These are phyloP conservation scores for Ctenomys sociabilis DNA, from an alignment of 2,113 vertebrate species.

Conservation along the genomic window DNA sequence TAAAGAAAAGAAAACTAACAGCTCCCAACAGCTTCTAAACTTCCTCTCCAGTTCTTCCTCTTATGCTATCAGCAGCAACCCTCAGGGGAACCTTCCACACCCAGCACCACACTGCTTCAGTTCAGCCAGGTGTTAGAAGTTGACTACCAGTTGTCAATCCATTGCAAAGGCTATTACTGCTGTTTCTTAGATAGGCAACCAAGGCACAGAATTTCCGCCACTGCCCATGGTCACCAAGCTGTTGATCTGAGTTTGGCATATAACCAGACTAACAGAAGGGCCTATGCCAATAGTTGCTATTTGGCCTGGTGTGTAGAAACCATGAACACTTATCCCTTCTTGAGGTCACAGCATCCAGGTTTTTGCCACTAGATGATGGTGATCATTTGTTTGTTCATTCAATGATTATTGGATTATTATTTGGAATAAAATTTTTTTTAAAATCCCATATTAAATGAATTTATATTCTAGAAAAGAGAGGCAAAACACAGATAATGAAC, in stretches of 20 bases:
- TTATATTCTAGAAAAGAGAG: background rate
- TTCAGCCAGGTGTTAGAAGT: too few relatives aligned
- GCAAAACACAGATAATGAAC: background rate
- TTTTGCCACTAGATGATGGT: background rate
- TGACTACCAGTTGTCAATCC: too few relatives aligned
- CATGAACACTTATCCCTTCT: background rate
- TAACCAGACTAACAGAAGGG: rapidly evolving
- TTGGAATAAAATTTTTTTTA: too few relatives aligned
- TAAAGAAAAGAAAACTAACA: too few relatives aligned
- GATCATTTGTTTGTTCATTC: background rate
- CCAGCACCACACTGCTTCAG: too few relatives aligned
- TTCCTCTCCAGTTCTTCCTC: too few relatives aligned
- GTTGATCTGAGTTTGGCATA: background rate
- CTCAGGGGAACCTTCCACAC: too few relatives aligned
- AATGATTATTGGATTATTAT: too few relatives aligned
- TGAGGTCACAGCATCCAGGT: background rate
- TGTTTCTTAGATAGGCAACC: background rate
- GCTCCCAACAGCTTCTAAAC: too few relatives aligned
- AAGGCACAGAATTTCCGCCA: background rate
- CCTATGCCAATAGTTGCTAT: background rate
- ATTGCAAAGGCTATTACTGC: background rate
- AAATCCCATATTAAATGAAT: background rate
- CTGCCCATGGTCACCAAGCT: background rate
- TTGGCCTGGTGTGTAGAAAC: background rate
- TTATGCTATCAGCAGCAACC: too few relatives aligned